Percentiles rank a stretch among this genome's conserved stretches.
Conservation (phyloP, 1,140 invertebrate species). For the Spodoptera litura region DNA sequence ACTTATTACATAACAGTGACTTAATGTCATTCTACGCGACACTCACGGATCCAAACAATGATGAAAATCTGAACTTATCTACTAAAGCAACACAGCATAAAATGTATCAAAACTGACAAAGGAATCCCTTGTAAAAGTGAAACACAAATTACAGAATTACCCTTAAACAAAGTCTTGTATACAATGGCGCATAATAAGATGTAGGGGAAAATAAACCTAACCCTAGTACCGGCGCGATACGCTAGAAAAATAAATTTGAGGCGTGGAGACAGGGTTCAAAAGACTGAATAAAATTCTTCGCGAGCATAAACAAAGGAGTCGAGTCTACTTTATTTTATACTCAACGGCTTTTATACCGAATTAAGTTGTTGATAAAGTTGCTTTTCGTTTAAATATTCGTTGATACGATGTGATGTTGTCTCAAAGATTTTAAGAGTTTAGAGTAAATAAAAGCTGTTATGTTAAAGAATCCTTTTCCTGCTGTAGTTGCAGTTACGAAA, state of each 20-base stretch:
- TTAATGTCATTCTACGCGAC: too few relatives aligned
- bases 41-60: background rate
- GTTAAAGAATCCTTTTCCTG: too few relatives aligned
- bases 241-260: conserved; percentile 53
- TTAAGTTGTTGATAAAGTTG: conserved; percentile 35
- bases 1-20: too few relatives aligned
- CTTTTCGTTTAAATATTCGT: background rate
- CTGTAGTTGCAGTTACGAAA: too few relatives aligned
- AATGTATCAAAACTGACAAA: too few relatives aligned
- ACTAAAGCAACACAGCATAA: background rate
- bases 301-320: conserved; percentile 47
- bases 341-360: conserved; percentile 38
- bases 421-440: background rate
- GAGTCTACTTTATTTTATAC: conserved; percentile 38
- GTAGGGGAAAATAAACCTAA: conserved; percentile 21
- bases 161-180: background rate
- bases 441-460: too few relatives aligned
- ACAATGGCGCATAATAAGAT: conserved; percentile 19
- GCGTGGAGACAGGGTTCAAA: conserved; percentile 54
- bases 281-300: conserved; percentile 55
- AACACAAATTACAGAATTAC: conserved; percentile 24
- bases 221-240: conserved; percentile 28
- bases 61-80: background rate
- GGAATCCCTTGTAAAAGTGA: background rate
- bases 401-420: conserved; percentile 7